A percentile compares a stretch with the other conserved stretches of the same genome.
phyloP scores from a whole-genome alignment of 1,140 invertebrate species.

The Dreissena rostriformis region DNA sequence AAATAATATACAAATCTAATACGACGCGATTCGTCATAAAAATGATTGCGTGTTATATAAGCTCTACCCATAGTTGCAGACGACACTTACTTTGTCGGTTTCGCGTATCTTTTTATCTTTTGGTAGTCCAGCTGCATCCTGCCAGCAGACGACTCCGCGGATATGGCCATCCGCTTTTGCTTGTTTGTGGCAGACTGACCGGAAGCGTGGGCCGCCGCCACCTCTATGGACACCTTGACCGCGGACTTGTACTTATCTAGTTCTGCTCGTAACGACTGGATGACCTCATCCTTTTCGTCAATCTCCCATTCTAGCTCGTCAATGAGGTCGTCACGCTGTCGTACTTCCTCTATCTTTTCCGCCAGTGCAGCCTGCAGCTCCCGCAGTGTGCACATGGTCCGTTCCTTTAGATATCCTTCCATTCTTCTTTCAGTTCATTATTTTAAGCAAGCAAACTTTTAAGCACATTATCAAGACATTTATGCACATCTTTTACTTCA shows the following conservation, averaged over 20 bases:
- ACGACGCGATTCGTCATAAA: no score
- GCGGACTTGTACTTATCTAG: conserved; percentile 93
- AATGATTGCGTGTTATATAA: no score
- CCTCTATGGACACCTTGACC: conserved; percentile 85
- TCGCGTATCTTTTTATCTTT: conserved; percentile 25
- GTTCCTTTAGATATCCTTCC: background rate
- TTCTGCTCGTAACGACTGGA: conserved; percentile 87
- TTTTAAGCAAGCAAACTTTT: no score
- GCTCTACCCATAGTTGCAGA: background rate
- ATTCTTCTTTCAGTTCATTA: no score
- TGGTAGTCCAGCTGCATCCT: conserved; percentile 25
- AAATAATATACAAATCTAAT: no score
- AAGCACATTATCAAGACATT: no score
- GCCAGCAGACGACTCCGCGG: conserved; percentile 87
- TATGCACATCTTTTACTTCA: no score
- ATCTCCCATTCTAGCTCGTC: conserved; percentile 87
- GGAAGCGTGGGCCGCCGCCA: background rate
- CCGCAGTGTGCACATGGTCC: conserved; percentile 84
- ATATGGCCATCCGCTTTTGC: conserved; percentile 91
- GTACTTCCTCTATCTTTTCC: conserved; percentile 87
- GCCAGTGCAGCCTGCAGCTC: conserved; percentile 87
- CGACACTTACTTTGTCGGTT: conserved; percentile 33
- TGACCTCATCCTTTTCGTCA: conserved; percentile 87
- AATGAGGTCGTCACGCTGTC: conserved; percentile 87
- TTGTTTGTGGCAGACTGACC: conserved; percentile 68